Evolutionary conservation across 2,113 vertebrate genomes (phyloP).

Genomic region (Amphiprion ocellaris): DNA sequence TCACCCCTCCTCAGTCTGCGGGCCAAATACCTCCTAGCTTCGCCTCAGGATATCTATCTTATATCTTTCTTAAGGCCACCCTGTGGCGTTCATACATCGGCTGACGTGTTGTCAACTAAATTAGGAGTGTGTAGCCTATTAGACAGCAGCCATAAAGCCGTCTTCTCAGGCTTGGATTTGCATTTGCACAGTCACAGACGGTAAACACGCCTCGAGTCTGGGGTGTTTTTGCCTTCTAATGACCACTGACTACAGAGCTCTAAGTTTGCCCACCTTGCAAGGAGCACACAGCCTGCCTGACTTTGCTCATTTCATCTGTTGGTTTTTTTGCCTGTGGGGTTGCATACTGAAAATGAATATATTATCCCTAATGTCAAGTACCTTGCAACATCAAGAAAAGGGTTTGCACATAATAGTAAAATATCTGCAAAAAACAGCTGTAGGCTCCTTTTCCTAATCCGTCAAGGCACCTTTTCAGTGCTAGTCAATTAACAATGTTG

Average conservation of each 20-base stretch:
- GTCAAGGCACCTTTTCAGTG: slow-evolving; percentile 22
- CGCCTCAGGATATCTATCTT: slow-evolving; percentile 51
- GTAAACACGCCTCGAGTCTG: slow-evolving; percentile 34
- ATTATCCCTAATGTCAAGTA: not conserved
- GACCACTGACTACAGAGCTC: slow-evolving; percentile 23
- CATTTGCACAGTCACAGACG: slow-evolving; percentile 38
- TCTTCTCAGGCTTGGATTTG: slow-evolving; percentile 29
- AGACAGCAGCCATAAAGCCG: slow-evolving; percentile 14
- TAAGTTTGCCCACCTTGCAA: slow-evolving; percentile 31
- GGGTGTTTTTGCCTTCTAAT: slow-evolving; percentile 31
- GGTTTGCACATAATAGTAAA: not conserved
- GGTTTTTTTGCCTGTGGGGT: not conserved
- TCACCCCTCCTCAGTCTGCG: slow-evolving; percentile 41
- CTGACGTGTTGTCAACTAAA: slow-evolving; percentile 39
- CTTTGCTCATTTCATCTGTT: slow-evolving; percentile 22
- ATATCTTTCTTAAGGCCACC: slow-evolving; percentile 51
- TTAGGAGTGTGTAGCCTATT: slow-evolving; percentile 12
- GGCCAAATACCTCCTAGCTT: slow-evolving; percentile 61
- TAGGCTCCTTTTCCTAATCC: slow-evolving; percentile 18
- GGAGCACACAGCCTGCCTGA: not conserved
- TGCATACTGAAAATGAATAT: slow-evolving; percentile 14
- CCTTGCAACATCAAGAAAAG: slow-evolving; percentile 9
- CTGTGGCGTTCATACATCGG: slow-evolving; percentile 12
- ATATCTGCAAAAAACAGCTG: not conserved
- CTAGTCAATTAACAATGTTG: slow-evolving; percentile 24